Evolutionary conservation across 2,113 vertebrate genomes (phyloP), one percentile per base, ranked within the genome.

Genomic region (Poecile atricapillus): DNA sequence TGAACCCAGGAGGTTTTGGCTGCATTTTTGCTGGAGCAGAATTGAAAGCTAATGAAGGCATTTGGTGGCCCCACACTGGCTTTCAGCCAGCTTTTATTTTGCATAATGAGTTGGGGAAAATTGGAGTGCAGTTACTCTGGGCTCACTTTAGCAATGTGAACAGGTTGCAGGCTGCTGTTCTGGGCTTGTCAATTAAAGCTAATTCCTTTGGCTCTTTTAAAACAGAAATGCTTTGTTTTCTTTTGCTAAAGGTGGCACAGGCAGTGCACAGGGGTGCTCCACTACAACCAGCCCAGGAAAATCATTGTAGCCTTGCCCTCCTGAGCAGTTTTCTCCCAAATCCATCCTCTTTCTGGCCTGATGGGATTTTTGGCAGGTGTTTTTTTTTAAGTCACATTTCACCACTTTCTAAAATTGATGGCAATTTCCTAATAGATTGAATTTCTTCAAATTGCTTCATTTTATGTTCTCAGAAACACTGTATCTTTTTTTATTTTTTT

Each of bases 41-140:
- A 70, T 37, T 50, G 90, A 69, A 74, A 89, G 79, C 65, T 93
- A 95, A 95, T 80, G 89, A 80, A 83, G 90, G 60, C 53, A 17
- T 93, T 96, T 92, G 90, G 90, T 87, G 87, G 90, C 71, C 95
- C 78, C 90, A 78, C 46, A n/a, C 85, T 83, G 71, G 68, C 87
- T 90, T 88, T 92, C 67, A 90, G 71, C 82, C 77, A 55, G 46
- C 59, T 90, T 95, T 88, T 91, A 95, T 93, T 93, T 93, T 90
- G 52, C 75, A 60, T 96, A 71, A 91, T 41, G 43, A 93, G 82
- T 74, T 31, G 24, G 58, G 46, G 74, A 93, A 87, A 93, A 87
- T 68, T 59, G 46, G 71, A 64, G 93, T 86, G 21, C 47, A 43
- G 94, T 93, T 96, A 93, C 94, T 89, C 50, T 63, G 63, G 62